Evolutionary conservation across 2,797 vertebrate species (phyloP).

Genomic region (Heteromormyrus szaboi): DNA sequence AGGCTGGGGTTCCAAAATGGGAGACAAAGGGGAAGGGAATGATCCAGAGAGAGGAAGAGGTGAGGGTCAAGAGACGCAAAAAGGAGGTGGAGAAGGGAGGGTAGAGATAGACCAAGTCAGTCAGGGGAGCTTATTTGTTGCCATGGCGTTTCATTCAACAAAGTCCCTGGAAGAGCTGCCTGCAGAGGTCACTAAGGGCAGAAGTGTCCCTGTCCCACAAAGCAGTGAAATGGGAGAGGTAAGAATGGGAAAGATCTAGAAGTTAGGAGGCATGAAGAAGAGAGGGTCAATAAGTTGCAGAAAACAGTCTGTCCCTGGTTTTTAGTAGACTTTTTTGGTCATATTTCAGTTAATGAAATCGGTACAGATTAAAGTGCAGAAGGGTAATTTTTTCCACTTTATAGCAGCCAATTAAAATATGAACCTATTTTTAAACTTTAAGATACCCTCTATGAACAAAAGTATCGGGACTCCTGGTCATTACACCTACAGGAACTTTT

Average conservation of each 20-base stretch:
- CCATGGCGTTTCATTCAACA: background rate
- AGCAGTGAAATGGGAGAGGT: background rate
- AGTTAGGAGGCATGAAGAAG: background rate
- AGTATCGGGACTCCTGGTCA: background rate
- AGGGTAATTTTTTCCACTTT: background rate
- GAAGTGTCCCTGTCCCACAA: background rate
- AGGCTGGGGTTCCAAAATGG: background rate
- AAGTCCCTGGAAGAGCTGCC: background rate
- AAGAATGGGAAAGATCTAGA: background rate
- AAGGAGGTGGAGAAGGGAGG: background rate
- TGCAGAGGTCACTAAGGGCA: background rate
- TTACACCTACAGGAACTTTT: background rate
- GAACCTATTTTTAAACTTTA: background rate
- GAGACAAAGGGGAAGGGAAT: background rate
- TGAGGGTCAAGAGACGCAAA: background rate
- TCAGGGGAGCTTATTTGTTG: background rate
- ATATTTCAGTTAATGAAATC: background rate
- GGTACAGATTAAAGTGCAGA: background rate
- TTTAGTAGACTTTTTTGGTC: background rate
- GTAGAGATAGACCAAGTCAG: background rate
- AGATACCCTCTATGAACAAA: background rate
- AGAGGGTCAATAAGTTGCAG: background rate
- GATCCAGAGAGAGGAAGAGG: background rate
- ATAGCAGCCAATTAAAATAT: background rate
- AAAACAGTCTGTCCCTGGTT: background rate